Evolutionary conservation across 2,797 vertebrate genomes (phyloP).

Genomic region (Jordanella pulchra): DNA sequence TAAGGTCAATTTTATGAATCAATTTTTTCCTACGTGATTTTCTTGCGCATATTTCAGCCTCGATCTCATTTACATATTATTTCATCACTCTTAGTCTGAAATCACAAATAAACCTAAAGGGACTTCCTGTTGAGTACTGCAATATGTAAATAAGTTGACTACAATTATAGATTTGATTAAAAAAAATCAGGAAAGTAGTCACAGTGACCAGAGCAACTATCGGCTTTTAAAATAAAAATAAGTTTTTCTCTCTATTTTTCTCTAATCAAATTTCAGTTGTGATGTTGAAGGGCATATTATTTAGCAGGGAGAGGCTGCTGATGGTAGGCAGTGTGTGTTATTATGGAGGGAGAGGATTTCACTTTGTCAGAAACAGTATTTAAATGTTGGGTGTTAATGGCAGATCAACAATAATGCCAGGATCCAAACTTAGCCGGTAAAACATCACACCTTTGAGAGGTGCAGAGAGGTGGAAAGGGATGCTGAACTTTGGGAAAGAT

Average conservation of each 20-base stretch:
- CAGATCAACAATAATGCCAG: background rate
- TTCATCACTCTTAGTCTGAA: background rate
- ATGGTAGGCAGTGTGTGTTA: background rate
- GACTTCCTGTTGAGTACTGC: background rate
- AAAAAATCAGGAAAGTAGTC: background rate
- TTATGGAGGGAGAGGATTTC: background rate
- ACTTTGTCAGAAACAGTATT: conserved; percentile 5
- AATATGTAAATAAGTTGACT: background rate
- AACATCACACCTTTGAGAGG: background rate
- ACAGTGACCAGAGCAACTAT: background rate
- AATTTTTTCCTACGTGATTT: background rate
- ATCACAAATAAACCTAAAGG: too few species aligned
- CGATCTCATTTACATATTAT: conserved; percentile 2
- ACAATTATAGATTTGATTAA: background rate
- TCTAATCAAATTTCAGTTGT: background rate
- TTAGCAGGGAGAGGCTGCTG: background rate
- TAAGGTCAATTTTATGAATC: conserved; percentile 6
- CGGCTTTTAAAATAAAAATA: background rate
- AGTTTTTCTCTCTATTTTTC: background rate
- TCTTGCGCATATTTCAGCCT: conserved; percentile 1
- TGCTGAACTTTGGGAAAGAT: background rate
- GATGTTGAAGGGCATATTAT: background rate
- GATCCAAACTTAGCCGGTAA: background rate
- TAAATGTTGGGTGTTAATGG: background rate
- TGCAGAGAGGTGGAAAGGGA: background rate